Evolutionary conservation across 2,797 vertebrate genomes (phyloP), one percentile per base, ranked within the genome.

Genomic region (Emys orbicularis): DNA sequence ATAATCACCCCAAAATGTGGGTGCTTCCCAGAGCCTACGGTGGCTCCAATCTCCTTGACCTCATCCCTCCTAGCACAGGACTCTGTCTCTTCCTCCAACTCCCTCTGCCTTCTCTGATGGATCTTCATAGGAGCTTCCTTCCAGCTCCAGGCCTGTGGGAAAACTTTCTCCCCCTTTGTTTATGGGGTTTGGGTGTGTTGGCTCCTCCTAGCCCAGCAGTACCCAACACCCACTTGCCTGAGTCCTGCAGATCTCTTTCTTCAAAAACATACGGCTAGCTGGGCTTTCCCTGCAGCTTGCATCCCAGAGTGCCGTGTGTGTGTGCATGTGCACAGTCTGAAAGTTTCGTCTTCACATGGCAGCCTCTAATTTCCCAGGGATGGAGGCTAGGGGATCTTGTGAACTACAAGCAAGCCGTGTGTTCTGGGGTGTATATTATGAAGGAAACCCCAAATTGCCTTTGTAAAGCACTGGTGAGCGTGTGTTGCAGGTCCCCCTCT

Each of bases 51-150:
- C 27, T 72, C 57, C 31, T 29, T 16, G 57, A 3, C 6, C 87
- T 89, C 19, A 52, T 21, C 37, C 85, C 50, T 41, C 6, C 29
- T n/a, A 31, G 15, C 50, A 77, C 84, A 77, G 89, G 79, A 54
- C 29, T 44, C 0, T 1, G 15, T 15, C 15, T 59, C 29, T 57
- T 59, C 47, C 72, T 12, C 3, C 34, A 83, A 9, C 1, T 0
- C 1, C 0, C 52, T 50, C 18, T n/a, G 47, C 15, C 85, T 90
- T 86, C 52, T 87, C 59, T 56, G 25, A 12, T 1, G 16, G 76
- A 83, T 12, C 25, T 57, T 61, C 76, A 6, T 31, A 9, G 1
- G 72, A 90, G 8, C 49, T 86, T 3, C 34, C 52, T 49, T 0
- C 34, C 72, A 79, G 23, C 88, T 90, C 77, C 44, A 52, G 57